Base-by-base conservation (phyloP, 2,797 vertebrate species). In the Anguilla anguilla region DNA sequence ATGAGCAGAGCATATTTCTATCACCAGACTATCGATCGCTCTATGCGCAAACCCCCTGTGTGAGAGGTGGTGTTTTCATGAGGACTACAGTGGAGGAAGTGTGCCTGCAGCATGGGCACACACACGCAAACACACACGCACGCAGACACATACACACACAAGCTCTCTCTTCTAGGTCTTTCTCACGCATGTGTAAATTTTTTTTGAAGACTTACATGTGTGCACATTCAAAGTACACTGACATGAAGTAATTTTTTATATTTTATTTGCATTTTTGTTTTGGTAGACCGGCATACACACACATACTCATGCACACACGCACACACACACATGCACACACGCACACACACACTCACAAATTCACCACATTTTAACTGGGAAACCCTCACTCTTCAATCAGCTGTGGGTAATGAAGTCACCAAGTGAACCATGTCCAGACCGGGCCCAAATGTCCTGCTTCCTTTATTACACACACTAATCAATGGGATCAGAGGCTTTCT, bases 11-110 rank as follows among this genome's bases (percentile, higher is more conserved):
- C 93, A 94, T 95, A 96, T 96, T 96, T 96, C 96, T 96, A 96
- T 96, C 95, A 95, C 94, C 92, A 93, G 93, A 91, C 81, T 95
- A 96, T 97, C 94, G 96, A 96, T 96, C 96, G 96, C 95, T 94
- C 94, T 92, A 93, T 95, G 94, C 94, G 92, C 93, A 92, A 91
- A 91, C 92, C 64, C 91, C 91, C 94, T 94, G 92, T 93, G 91
- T 93, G 93, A 89, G 90, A 90, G 93, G 93, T 46, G 93, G 93
- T 92, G 93, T 95, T 95, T 94, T 94, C 93, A 94, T 94, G 92
- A 92, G 93, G 94, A 92, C 86, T 82, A 89, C 90, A 85, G 90
- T 94, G 90, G 90, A 91, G 90, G 89, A 93, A 93, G 88, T 91
- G 91, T 90, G 95, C 94, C 94, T 93, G 90, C 92, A 95, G 94